Base-by-base conservation (phyloP, 2,797 vertebrate species). In the Apodemus agrarius region DNA sequence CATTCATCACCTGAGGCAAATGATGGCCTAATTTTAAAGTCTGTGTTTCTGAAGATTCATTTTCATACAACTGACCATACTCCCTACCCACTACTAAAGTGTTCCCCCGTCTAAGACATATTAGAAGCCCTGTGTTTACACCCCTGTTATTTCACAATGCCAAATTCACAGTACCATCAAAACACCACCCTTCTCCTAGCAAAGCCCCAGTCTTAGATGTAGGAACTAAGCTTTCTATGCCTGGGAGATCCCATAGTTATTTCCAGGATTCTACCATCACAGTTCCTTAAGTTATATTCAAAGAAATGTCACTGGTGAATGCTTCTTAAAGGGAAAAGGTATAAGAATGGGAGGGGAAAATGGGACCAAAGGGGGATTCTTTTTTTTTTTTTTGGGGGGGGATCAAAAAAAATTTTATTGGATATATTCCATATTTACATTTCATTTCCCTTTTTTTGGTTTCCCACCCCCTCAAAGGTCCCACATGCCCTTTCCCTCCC, bases 1-100 rank as follows among this genome's bases (percentile, higher is more conserved):
- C 76, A 84, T 43, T 63, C 12, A 37, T n/a, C 67, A 78, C 22
- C n/a, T 76, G 46, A 89, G 84, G 90, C 76, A 94, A 95, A 93
- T n/a, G 19, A 19, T 86, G 57, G 2, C 52, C 43, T 81, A 81
- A 87, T 69, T 91, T 93, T 78, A 80, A 88, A 29, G 52, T 81
- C 34, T 10, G 26, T 22, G 88, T 75, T 90, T 93, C 49, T 92
- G 29, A 83, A 34, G 19, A 72, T 40, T 85, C 57, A 90, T 59
- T 90, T 34, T 95, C 65, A 57, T 26, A 31, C 31, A 92, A 95
- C 24, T 85, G 54, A 85, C 9, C 29, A 65, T 37, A 80, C 5
- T 93, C 21, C 37, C 22, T 92, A 92, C 11, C 65, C 24, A 65
- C 63, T 43, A 63, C 43, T 43, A 74, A 82, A 37, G 22, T 89